Evolutionary conservation across 2,113 vertebrate species (phyloP).

Genomic region (Jacana jacana): DNA sequence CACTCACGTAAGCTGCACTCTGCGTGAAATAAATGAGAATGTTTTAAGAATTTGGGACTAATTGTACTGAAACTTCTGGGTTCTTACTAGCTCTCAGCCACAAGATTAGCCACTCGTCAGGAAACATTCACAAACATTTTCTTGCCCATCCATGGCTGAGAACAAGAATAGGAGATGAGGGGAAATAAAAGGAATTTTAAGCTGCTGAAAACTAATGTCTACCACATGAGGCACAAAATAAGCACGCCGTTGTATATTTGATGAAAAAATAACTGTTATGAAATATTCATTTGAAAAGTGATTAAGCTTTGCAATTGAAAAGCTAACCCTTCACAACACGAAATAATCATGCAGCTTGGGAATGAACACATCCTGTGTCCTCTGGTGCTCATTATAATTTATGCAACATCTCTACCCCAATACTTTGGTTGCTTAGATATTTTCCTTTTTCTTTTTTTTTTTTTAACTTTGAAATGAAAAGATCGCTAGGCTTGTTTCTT

Average conservation of each 20-base stretch:
- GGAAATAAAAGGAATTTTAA: slow-evolving; percentile 59
- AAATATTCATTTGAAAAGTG: slow-evolving; percentile 81
- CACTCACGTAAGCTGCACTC: not conserved
- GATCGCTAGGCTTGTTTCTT: slow-evolving; percentile 28
- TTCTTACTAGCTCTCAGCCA: not conserved
- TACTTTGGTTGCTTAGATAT: slow-evolving; percentile 44
- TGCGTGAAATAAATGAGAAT: slow-evolving; percentile 5
- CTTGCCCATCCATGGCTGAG: slow-evolving; percentile 27
- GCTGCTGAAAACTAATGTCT: slow-evolving; percentile 58
- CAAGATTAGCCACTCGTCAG: slow-evolving; percentile 31
- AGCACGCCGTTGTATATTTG: slow-evolving; percentile 59
- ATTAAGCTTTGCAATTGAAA: slow-evolving; percentile 77
- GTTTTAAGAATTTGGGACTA: not conserved
- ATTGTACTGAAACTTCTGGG: slow-evolving; percentile 5
- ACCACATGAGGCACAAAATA: slow-evolving; percentile 65
- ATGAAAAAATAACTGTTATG: slow-evolving; percentile 74
- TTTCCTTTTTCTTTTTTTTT: not conserved
- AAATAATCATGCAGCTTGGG: slow-evolving; percentile 71
- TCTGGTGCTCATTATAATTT: slow-evolving; percentile 72
- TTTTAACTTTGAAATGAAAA: slow-evolving; percentile 44
- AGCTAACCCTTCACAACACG: slow-evolving; percentile 75
- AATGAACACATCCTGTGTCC: slow-evolving; percentile 70
- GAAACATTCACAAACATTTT: slow-evolving; percentile 48
- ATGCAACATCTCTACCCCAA: slow-evolving; percentile 67
- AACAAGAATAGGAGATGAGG: slow-evolving; percentile 53